phyloP scores from a whole-genome alignment of 1,140 invertebrate species.

The Drosophila kanapiae region DNA sequence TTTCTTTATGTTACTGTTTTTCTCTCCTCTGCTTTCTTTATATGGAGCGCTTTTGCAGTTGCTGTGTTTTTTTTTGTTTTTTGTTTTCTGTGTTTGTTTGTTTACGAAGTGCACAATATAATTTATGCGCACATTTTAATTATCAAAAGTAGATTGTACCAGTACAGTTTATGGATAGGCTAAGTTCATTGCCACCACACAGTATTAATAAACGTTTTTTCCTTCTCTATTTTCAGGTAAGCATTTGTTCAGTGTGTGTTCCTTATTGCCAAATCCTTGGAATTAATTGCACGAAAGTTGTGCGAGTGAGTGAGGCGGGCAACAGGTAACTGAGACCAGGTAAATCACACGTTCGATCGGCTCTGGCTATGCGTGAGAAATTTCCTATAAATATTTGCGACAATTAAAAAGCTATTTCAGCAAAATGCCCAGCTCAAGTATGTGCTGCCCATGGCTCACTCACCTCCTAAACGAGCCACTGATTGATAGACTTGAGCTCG shows the following conservation, averaged over 20 bases:
- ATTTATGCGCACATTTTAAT: slow-evolving; percentile 60
- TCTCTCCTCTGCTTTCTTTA: slow-evolving; percentile 44
- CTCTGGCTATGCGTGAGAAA: slow-evolving; percentile 45
- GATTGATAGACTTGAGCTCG: slow-evolving; percentile 57
- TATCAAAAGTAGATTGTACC: slow-evolving; percentile 36
- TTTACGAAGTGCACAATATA: slow-evolving; percentile 37
- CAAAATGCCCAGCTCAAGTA: slow-evolving; percentile 18
- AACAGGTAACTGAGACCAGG: slow-evolving; percentile 21
- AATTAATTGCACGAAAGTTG: slow-evolving; percentile 27
- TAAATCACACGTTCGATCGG: slow-evolving; percentile 16
- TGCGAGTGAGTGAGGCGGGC: background rate
- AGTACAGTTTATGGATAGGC: background rate
- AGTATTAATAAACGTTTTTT: slow-evolving; percentile 30
- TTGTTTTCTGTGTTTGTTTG: slow-evolving; percentile 23
- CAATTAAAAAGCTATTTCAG: slow-evolving; percentile 56
- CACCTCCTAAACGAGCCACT: slow-evolving; percentile 52
- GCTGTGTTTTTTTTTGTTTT: background rate
- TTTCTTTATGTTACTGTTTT: slow-evolving; percentile 48
- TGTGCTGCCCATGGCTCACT: slow-evolving; percentile 33
- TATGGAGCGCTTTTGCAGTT: slow-evolving; percentile 16
- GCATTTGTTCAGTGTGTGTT: slow-evolving; percentile 1
- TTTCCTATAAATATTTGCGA: slow-evolving; percentile 57
- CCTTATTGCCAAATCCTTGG: slow-evolving; percentile 50
- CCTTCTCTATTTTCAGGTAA: slow-evolving; percentile 38
- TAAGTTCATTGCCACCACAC: slow-evolving; percentile 48